A percentile compares a stretch with the other conserved stretches of the same genome.
Evolutionary conservation across 2,113 vertebrate species (phyloP).

Genomic region (Oceanodroma tethys): DNA sequence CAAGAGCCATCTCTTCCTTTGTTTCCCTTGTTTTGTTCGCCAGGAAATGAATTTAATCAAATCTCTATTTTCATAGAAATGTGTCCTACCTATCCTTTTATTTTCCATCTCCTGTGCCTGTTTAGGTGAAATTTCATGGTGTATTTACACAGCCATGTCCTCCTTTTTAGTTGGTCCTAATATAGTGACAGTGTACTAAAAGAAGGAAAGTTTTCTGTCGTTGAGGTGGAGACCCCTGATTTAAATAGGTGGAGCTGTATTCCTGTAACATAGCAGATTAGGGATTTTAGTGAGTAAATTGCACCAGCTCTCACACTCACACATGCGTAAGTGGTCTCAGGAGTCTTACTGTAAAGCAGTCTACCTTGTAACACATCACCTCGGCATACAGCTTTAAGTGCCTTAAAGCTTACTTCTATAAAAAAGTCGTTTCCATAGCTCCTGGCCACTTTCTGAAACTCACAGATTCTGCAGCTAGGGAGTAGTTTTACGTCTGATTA

Average conservation of each 20-base stretch:
- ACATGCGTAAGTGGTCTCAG: background rate
- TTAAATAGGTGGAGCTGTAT: background rate
- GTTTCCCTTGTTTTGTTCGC: background rate
- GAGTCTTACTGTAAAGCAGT: background rate
- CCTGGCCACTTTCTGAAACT: conserved; percentile 17
- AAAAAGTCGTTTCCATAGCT: conserved; percentile 22
- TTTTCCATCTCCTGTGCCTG: background rate
- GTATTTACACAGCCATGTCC: background rate
- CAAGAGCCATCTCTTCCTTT: background rate
- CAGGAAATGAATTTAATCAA: background rate
- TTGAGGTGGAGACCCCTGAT: background rate
- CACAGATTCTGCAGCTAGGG: conserved; percentile 2
- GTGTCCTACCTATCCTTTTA: background rate
- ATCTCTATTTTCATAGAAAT: background rate
- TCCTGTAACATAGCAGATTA: background rate
- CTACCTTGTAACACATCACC: conserved; percentile 17
- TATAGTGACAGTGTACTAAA: background rate
- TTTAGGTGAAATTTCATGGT: background rate
- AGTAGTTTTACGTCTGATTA: conserved; percentile 6
- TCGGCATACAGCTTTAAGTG: background rate
- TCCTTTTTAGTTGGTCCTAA: background rate
- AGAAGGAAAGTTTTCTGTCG: background rate
- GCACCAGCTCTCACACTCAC: conserved; percentile 31
- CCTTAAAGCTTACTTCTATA: conserved; percentile 5
- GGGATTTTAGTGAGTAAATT: background rate